Evolutionary conservation across 2,888 invertebrate species (phyloP).

Genomic region (Drosophila greeni): DNA sequence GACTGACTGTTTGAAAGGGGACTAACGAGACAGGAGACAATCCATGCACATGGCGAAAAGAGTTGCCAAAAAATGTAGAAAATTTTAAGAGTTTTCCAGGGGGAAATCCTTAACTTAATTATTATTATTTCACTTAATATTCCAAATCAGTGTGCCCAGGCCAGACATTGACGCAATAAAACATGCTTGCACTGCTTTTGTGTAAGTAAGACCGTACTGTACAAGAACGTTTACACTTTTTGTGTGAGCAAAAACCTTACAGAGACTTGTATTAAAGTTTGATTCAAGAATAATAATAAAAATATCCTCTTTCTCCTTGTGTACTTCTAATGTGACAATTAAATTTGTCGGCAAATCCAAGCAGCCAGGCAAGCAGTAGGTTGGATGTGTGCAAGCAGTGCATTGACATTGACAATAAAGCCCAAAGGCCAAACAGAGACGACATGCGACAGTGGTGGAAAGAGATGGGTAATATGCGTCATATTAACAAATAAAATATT

Average conservation of each 20-base stretch:
- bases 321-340: constrained; percentile 58
- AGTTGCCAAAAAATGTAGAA: too few relatives aligned
- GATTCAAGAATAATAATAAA: too few relatives aligned
- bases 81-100: too few relatives aligned
- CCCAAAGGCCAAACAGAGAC: constrained; percentile 17
- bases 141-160: not conserved
- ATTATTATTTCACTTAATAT: too few relatives aligned
- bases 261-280: not conserved
- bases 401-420: constrained; percentile 18
- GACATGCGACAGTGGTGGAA: constrained; percentile 2
- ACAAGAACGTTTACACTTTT: not conserved
- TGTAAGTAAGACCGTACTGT: not conserved
- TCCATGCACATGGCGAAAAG: constrained; percentile 16
- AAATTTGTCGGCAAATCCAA: constrained; percentile 48
- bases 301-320: constrained; percentile 21
- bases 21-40: constrained; percentile 43
- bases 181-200: not conserved
- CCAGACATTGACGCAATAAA: not conserved
- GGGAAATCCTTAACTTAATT: too few relatives aligned
- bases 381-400: constrained; percentile 16
- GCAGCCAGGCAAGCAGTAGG: constrained; percentile 16
- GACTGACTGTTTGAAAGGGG: constrained; percentile 39
- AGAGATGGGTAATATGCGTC: constrained; percentile 19
- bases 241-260: not conserved
- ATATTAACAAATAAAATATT: constrained; percentile 9